Evolutionary conservation across 2,888 invertebrate genomes (phyloP).

Genomic region (Orthosia gracilis): DNA sequence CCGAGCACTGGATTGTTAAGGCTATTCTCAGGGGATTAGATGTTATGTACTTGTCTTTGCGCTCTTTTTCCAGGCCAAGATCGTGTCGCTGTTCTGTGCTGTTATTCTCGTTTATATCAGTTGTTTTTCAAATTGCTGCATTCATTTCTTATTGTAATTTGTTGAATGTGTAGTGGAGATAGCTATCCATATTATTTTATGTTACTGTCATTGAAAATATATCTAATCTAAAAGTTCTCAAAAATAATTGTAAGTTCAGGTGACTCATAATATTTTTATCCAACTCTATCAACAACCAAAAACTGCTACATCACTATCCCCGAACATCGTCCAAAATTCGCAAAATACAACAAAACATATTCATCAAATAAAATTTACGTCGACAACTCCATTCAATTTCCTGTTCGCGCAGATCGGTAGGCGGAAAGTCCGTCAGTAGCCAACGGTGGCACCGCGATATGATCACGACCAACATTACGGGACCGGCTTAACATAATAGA

Average conservation of each 20-base stretch:
- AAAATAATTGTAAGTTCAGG: too few relatives aligned
- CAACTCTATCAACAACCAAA: conserved; percentile 3
- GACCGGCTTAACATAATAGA: conserved; percentile 69
- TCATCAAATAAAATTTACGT: conserved; percentile 58
- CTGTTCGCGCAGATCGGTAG: conserved; percentile 68
- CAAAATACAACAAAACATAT: conserved; percentile 54
- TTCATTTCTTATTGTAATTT: background rate
- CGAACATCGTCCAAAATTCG: conserved; percentile 24
- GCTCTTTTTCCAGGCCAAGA: conserved; percentile 40
- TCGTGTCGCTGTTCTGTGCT: conserved; percentile 3
- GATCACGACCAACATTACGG: conserved; percentile 74
- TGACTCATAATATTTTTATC: background rate
- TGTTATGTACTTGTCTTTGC: conserved; percentile 45
- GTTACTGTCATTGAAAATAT: background rate
- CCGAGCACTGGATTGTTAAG: conserved; percentile 51
- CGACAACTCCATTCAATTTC: conserved; percentile 65
- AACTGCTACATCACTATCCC: conserved; percentile 34
- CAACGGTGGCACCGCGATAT: conserved; percentile 78
- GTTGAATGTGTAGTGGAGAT: too few relatives aligned
- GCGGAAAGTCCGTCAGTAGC: conserved; percentile 78
- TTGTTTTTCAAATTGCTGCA: background rate
- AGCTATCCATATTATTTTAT: background rate
- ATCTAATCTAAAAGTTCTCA: too few relatives aligned
- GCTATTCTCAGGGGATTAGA: conserved; percentile 58
- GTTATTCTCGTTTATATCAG: background rate